Evolutionary conservation across 2,888 invertebrate genomes (phyloP), one percentile per base, ranked within the genome.

Genomic region (Eremobia ochroleuca): DNA sequence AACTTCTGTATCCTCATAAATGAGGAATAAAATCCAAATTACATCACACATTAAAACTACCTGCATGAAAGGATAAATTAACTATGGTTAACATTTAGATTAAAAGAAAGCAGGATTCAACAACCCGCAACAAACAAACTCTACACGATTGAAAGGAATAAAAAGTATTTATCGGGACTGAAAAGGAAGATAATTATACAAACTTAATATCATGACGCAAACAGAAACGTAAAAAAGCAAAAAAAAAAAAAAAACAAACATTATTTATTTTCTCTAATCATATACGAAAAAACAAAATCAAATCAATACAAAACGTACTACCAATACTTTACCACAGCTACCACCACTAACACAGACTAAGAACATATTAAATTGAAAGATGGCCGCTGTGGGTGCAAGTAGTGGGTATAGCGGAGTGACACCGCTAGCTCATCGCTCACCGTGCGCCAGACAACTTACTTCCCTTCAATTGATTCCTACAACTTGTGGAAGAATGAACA

Each of bases 391-490:
- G 59, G 34, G 68, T 71, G 68, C 73, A 65, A 77, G 73, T 68
- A 62, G 68, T 76, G 43, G 55, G 34, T 61, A 28, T 11, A 64
- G 21, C 28, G 34, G 11, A 68, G 43, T 70, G 73, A 68, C 67
- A 43, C 34, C n/a, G 46, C 72, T 31, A 49, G 40, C 72, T 72
- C 83, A 81, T 83, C 74, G 74, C 82, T 83, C 82, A 81, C 77
- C 8, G 18, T 73, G 78, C 55, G 34, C 74, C 69, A 81, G 81
- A 85, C 85, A 72, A 72, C 83, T 81, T 85, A 69, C 69, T 83
- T 83, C 82, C 69, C 37, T 72, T 34, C 77, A 74, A 83, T 83
- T 81, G 85, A 85, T 78, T 81, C 69, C 62, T 73, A 73, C 81
- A 76, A 80, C 37, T 76, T 83, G 46, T 52, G 68, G 59, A 71